Base-by-base conservation (phyloP, 2,888 invertebrate genomes). In the Ornithoptera priamus region DNA sequence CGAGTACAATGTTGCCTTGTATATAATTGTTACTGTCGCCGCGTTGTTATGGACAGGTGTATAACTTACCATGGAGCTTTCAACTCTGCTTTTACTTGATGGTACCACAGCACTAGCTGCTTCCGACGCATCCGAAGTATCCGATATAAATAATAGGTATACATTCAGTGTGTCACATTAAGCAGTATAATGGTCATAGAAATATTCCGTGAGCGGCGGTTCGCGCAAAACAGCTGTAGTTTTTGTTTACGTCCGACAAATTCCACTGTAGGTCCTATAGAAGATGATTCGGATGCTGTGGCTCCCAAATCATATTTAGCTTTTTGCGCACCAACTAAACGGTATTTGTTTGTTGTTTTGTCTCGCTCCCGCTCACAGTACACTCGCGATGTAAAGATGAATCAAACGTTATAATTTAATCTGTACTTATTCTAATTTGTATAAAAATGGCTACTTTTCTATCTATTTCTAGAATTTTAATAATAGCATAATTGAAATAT, bases 141-240 rank as follows among this genome's bases (percentile, higher is more conserved):
- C 61, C 73, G 74, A 75, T 75, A 76, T 79, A 81, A 82, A 84
- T 81, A 81, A 80, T 39, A 30, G 79, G 72, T 74, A 84, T 83
- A 85, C 81, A 87, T 89, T 86, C 85, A 76, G 71, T 65, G 85
- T 89, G 90, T 89, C 89, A 90, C 87, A 90, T 90, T 89, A 89
- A 77, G 80, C 80, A 75, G 72, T 79, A 83, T 86, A 85, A 86
- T 86, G 84, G 81, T 85, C 83, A 79, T 81, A 84, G 81, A 85
- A 85, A 85, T 86, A 86, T 86, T 83, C 85, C 77, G 78, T 80
- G 83, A 81, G 80, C 77, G 79, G 80, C 75, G 75, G 80, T 81
- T 84, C 82, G 76, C 77, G 76, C 83, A 87, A 88, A 86, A 87
- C 85, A 79, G 70, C 62, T 66, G 67, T 68, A 58, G 77, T 78